These are phyloP conservation scores for Anarrhichthys ocellatus DNA, from an alignment of 2,113 vertebrate genomes.

Conservation along the genomic window DNA sequence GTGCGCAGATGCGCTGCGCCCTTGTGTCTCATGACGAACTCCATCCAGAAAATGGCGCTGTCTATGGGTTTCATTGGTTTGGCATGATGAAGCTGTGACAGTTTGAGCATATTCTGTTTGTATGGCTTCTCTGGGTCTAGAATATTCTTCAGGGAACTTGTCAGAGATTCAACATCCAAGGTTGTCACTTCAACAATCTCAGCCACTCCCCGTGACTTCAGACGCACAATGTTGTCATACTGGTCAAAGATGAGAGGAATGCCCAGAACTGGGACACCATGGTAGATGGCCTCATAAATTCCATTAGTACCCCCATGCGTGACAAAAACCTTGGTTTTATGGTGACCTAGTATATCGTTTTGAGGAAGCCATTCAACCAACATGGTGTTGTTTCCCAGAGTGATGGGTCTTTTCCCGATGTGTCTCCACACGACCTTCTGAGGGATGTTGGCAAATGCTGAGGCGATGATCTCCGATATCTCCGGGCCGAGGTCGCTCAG, in stretches of 20 bases:
- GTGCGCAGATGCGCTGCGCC: slow-evolving; percentile 74
- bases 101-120: slow-evolving; percentile 73
- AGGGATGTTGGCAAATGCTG: slow-evolving; percentile 72
- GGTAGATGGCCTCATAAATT: slow-evolving; percentile 75
- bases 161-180: slow-evolving; percentile 60
- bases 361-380: slow-evolving; percentile 79
- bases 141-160: slow-evolving; percentile 61
- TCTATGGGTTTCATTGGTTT: slow-evolving; percentile 73
- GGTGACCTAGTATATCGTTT: slow-evolving; percentile 75
- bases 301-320: slow-evolving; percentile 76
- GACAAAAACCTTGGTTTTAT: slow-evolving; percentile 73
- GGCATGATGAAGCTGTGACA: slow-evolving; percentile 76
- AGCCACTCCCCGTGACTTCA: slow-evolving; percentile 62
- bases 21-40: slow-evolving; percentile 77
- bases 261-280: slow-evolving; percentile 73
- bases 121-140: slow-evolving; percentile 66
- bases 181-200: slow-evolving; percentile 65
- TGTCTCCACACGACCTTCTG: slow-evolving; percentile 81
- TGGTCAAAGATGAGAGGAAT: slow-evolving; percentile 79
- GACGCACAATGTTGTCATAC: slow-evolving; percentile 69
- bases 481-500: slow-evolving; percentile 61
- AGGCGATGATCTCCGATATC: slow-evolving; percentile 58
- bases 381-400: slow-evolving; percentile 73
- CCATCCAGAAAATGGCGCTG: slow-evolving; percentile 76
- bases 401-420: slow-evolving; percentile 40